These are phyloP conservation scores for Abrostola tripartita DNA, from an alignment of 2,888 invertebrate genomes.

Conservation along the genomic window DNA sequence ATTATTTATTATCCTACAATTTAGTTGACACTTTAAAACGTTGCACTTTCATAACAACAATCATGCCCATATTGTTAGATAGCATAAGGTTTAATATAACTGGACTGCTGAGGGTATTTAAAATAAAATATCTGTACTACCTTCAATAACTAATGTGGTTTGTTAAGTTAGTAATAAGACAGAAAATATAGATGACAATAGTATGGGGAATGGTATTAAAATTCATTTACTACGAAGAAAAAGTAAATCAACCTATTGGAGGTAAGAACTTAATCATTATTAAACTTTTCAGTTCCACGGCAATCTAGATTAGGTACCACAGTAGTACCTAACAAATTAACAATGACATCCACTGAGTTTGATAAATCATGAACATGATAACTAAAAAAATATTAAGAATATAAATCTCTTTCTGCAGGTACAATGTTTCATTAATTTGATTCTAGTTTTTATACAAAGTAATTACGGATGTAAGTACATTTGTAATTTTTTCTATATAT, in stretches of 20 bases:
- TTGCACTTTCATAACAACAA: too few relatives aligned
- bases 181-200: constrained; percentile 7
- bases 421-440: constrained; percentile 25
- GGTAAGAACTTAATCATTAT: constrained; percentile 15
- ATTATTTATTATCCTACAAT: too few relatives aligned
- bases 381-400: constrained; percentile 4
- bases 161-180: too few relatives aligned
- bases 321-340: constrained; percentile 7
- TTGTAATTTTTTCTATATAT: background rate
- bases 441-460: constrained; percentile 26
- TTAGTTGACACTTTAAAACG: too few relatives aligned
- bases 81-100: too few relatives aligned
- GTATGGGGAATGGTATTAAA: constrained; percentile 37
- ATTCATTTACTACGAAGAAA: constrained; percentile 26
- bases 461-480: constrained; percentile 1
- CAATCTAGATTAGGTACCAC: constrained; percentile 25
- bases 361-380: constrained; percentile 7
- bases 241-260: constrained; percentile 45
- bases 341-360: constrained; percentile 40
- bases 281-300: constrained; percentile 22
- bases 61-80: too few relatives aligned
- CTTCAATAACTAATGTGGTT: too few relatives aligned
- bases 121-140: background rate
- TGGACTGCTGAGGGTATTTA: background rate
- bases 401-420: constrained; percentile 26